Evolutionary conservation across 1,140 invertebrate genomes (phyloP).

Genomic region (Drosophila sproati): DNA sequence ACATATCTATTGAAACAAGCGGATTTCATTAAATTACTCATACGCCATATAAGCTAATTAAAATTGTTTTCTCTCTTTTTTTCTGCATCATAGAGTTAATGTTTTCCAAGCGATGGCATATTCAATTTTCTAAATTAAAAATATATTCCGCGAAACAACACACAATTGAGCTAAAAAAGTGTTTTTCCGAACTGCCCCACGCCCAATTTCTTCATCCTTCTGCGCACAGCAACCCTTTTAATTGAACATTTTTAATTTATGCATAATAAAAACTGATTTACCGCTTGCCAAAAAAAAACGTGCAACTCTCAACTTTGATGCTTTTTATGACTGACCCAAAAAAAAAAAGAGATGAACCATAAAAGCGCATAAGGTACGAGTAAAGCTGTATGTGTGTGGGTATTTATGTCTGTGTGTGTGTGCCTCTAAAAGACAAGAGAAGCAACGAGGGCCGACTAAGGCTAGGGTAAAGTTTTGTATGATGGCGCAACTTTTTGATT

Average conservation of each 20-base stretch:
- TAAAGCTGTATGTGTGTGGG: constrained; percentile 26
- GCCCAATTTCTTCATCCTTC: constrained; percentile 14
- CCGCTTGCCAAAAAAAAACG: constrained; percentile 44
- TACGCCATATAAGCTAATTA: not conserved
- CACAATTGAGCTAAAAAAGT: constrained; percentile 4
- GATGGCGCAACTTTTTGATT: constrained; percentile 70
- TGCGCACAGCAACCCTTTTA: constrained; percentile 51
- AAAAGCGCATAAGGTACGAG: constrained; percentile 61
- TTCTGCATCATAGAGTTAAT: not conserved
- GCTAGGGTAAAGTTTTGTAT: constrained; percentile 63
- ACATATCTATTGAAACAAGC: too few species aligned
- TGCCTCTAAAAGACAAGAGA: constrained; percentile 28
- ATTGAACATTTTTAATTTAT: constrained; percentile 80
- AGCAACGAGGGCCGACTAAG: constrained; percentile 12
- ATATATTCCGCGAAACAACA: constrained; percentile 19
- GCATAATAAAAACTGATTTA: constrained; percentile 80
- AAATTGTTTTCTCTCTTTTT: not conserved
- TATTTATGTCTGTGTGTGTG: constrained; percentile 25
- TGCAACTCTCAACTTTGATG: constrained; percentile 66
- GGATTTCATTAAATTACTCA: not conserved
- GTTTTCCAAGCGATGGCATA: not conserved
- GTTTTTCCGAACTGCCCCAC: not conserved
- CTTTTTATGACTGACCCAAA: constrained; percentile 64
- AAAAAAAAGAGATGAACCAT: constrained; percentile 59
- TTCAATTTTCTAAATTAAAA: constrained; percentile 38